Conservation (phyloP, 2,888 invertebrate genomes). For the Harpalus rubripes region DNA sequence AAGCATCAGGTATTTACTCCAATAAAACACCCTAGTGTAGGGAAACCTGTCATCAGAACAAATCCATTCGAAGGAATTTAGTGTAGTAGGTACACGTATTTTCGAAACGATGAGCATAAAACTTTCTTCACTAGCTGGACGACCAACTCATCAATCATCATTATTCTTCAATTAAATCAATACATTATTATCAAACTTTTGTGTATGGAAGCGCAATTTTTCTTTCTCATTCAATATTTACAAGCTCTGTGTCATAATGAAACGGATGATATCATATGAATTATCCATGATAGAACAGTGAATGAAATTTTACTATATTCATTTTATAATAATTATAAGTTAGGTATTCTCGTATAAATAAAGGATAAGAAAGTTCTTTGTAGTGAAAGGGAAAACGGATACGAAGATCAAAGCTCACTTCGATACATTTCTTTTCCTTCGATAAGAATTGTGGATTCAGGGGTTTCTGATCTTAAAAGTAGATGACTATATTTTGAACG, state of each 20-base stretch:
- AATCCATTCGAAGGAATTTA: slow-evolving; percentile 3
- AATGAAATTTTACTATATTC: too few species aligned
- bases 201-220: slow-evolving; percentile 1
- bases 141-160: slow-evolving; percentile 42
- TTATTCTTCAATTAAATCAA: slow-evolving; percentile 49
- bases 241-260: background rate
- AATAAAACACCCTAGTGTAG: background rate
- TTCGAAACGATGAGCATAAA: slow-evolving; percentile 9
- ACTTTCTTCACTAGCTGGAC: slow-evolving; percentile 2
- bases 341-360: too few species aligned
- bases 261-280: too few species aligned
- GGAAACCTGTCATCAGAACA: background rate
- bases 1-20: background rate
- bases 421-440: too few species aligned
- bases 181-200: slow-evolving; percentile 40
- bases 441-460: too few species aligned
- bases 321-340: too few species aligned
- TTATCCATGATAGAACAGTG: too few species aligned
- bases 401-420: too few species aligned
- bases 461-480: too few species aligned
- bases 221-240: slow-evolving; percentile 48
- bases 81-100: background rate
- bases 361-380: too few species aligned
- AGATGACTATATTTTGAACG: too few species aligned
- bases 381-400: too few species aligned